Evolutionary conservation across 2,888 invertebrate genomes (phyloP).

Genomic region (Achlya flavicornis): DNA sequence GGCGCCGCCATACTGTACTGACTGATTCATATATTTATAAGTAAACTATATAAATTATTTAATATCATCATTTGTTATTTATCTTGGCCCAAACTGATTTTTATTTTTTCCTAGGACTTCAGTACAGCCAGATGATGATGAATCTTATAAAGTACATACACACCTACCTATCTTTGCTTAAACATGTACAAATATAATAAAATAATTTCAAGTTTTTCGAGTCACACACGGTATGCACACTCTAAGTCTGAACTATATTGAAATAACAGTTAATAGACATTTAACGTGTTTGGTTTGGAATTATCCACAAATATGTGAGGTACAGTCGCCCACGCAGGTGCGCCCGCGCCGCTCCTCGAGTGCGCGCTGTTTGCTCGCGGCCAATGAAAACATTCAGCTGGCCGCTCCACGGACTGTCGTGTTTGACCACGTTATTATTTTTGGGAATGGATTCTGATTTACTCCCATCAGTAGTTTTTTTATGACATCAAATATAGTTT

Average conservation of each 20-base stretch:
- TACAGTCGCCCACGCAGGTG: conserved; percentile 30
- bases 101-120: too few relatives aligned
- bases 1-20: too few relatives aligned
- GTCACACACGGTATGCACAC: not conserved
- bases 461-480: conserved; percentile 1
- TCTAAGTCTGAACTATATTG: not conserved
- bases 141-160: too few relatives aligned
- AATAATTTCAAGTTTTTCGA: not conserved
- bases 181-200: too few relatives aligned
- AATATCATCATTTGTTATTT: too few relatives aligned
- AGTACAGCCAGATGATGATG: too few relatives aligned
- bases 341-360: conserved; percentile 15
- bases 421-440: conserved; percentile 1
- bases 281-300: conserved; percentile 32
- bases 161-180: too few relatives aligned
- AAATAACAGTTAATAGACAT: conserved; percentile 29
- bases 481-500: not conserved
- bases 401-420: not conserved
- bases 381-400: conserved; percentile 1
- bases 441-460: not conserved
- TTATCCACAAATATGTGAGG: conserved; percentile 23
- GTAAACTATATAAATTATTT: too few relatives aligned
- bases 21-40: too few relatives aligned
- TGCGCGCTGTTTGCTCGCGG: conserved; percentile 1
- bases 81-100: too few relatives aligned